Evolutionary conservation across 2,797 vertebrate genomes (phyloP).

Genomic region (Clarias fuscus): DNA sequence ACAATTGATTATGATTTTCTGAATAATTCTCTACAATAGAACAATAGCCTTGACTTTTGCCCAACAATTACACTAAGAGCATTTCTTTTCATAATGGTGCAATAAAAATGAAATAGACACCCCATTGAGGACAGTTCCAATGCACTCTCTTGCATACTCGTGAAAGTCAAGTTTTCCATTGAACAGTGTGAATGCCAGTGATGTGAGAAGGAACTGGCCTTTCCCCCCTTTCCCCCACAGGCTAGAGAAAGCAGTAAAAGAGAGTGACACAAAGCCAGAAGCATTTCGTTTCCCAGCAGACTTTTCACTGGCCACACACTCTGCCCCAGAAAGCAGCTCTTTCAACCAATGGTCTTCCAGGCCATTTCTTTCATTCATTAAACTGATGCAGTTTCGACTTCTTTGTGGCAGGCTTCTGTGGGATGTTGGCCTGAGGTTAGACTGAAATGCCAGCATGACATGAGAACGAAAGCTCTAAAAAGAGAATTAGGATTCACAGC

Average conservation of each 20-base stretch:
- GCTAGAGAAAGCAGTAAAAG: constrained; percentile 33
- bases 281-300: constrained; percentile 29
- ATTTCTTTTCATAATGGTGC: constrained; percentile 16
- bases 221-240: constrained; percentile 39
- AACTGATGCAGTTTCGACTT: constrained; percentile 32
- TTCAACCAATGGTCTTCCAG: constrained; percentile 36
- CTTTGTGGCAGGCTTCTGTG: constrained; percentile 40
- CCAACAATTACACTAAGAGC: background rate
- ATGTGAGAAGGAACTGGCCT: constrained; percentile 34
- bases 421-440: constrained; percentile 26
- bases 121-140: constrained; percentile 13
- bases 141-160: background rate
- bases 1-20: background rate
- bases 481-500: background rate
- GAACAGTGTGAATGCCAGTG: constrained; percentile 33
- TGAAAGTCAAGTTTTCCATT: constrained; percentile 36
- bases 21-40: background rate
- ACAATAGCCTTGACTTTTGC: background rate
- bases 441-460: constrained; percentile 32
- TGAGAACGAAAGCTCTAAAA: constrained; percentile 21
- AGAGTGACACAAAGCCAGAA: constrained; percentile 24
- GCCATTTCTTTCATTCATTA: constrained; percentile 51
- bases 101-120: constrained; percentile 30
- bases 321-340: constrained; percentile 16
- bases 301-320: constrained; percentile 34